Evolutionary conservation across 2,113 vertebrate species (phyloP).

Genomic region (Promerops cafer): DNA sequence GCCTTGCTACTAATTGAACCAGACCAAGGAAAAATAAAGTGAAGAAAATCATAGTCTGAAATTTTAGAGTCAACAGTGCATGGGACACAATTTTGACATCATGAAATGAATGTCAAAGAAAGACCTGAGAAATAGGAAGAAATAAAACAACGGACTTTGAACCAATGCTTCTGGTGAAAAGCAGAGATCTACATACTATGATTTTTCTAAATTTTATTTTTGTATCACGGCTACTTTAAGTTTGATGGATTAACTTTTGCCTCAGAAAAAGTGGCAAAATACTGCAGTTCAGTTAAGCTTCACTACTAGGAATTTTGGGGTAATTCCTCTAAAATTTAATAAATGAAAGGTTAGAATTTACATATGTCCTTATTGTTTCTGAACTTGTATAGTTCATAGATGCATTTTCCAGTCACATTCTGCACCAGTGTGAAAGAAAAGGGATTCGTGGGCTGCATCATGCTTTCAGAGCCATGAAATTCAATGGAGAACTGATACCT

Average conservation of each 20-base stretch:
- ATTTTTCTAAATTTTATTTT: background rate
- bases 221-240: background rate
- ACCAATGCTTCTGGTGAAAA: background rate
- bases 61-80: background rate
- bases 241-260: background rate
- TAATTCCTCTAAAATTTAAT: background rate
- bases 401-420: background rate
- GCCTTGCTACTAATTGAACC: background rate
- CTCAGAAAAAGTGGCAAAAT: background rate
- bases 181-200: rapidly evolving
- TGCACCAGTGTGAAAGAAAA: background rate
- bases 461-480: background rate
- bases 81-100: background rate
- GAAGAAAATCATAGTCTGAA: background rate
- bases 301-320: background rate
- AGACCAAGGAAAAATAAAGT: background rate
- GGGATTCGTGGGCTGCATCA: background rate
- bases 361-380: background rate
- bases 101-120: background rate
- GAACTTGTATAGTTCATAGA: background rate
- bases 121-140: background rate
- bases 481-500: background rate
- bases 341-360: background rate
- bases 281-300: background rate
- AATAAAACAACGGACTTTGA: background rate